phyloP scores from a whole-genome alignment of 1,140 invertebrate species.

The Apis cerana region DNA sequence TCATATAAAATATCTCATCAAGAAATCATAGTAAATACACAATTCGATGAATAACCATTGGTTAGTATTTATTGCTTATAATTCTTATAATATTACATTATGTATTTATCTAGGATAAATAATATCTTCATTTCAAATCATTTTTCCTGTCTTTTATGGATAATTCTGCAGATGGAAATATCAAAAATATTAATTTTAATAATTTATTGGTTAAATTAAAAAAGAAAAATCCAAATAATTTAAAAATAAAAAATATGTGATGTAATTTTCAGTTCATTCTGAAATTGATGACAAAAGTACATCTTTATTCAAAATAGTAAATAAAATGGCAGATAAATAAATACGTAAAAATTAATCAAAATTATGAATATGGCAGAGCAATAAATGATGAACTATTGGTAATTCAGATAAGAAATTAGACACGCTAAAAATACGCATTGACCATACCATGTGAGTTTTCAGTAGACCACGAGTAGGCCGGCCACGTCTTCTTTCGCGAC shows the following conservation, averaged over 20 bases:
- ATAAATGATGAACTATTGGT: slow-evolving; percentile 72
- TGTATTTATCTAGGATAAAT: slow-evolving; percentile 10
- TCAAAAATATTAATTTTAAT: slow-evolving; percentile 17
- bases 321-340: slow-evolving; percentile 12
- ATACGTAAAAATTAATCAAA: slow-evolving; percentile 4
- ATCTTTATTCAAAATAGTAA: not conserved
- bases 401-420: slow-evolving; percentile 60
- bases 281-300: slow-evolving; percentile 3
- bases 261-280: not conserved
- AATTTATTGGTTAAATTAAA: slow-evolving; percentile 3
- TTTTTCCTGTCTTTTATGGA: slow-evolving; percentile 21
- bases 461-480: slow-evolving; percentile 80
- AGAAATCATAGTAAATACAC: slow-evolving; percentile 68
- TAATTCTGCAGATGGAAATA: slow-evolving; percentile 23
- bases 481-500: slow-evolving; percentile 75
- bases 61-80: slow-evolving; percentile 76
- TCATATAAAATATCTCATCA: slow-evolving; percentile 38
- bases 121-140: slow-evolving; percentile 26
- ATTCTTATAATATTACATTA: slow-evolving; percentile 33
- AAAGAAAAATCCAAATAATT: not conserved
- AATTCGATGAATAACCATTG: slow-evolving; percentile 73
- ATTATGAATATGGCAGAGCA: slow-evolving; percentile 55
- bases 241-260: not conserved
- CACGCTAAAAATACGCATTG: slow-evolving; percentile 73
- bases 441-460: slow-evolving; percentile 80